Evolutionary conservation across 2,113 vertebrate genomes (phyloP).

Genomic region (Penelope pileata): DNA sequence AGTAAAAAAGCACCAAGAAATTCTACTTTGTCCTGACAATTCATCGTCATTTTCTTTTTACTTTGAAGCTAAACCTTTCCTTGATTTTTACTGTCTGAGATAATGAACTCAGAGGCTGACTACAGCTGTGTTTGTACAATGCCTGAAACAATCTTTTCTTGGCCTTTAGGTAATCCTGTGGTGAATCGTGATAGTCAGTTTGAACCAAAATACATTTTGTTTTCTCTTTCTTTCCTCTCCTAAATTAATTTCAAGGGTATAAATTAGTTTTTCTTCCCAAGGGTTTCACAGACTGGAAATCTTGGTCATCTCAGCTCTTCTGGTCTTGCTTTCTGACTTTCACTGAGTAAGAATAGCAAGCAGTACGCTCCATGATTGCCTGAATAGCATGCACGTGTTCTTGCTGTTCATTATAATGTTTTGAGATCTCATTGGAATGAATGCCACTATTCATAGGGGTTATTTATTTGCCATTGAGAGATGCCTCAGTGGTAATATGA

Average conservation of each 20-base stretch:
- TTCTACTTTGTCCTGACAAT: background rate
- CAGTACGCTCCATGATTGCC: fast-evolving
- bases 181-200: background rate
- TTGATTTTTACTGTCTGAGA: background rate
- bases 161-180: background rate
- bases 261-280: background rate
- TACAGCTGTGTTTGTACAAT: background rate
- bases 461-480: slow-evolving; percentile 43
- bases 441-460: background rate
- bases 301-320: background rate
- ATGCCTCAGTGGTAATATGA: slow-evolving; percentile 9
- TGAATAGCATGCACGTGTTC: background rate
- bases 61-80: background rate
- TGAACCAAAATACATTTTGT: background rate
- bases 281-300: background rate
- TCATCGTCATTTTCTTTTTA: background rate
- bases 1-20: background rate
- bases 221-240: background rate
- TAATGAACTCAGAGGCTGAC: background rate
- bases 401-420: background rate
- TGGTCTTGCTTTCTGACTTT: background rate
- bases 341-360: background rate
- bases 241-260: background rate
- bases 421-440: background rate
- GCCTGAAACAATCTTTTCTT: background rate